These are phyloP conservation scores for Catharus ustulatus DNA, from an alignment of 2,797 vertebrate genomes.

Conservation along the genomic window DNA sequence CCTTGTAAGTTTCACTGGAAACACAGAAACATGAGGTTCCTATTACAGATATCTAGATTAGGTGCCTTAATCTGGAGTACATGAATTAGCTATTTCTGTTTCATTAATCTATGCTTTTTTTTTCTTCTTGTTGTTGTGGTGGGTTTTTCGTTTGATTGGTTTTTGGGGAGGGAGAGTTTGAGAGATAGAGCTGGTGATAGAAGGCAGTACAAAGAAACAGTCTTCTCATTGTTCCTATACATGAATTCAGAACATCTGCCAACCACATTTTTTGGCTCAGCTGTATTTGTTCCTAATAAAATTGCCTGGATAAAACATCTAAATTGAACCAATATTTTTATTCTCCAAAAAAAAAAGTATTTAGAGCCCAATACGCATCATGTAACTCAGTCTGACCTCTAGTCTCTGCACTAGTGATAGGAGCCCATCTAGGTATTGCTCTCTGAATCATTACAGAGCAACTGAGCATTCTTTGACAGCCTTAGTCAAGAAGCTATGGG, in stretches of 20 bases:
- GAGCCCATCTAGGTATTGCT: neutral
- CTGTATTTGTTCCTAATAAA: neutral
- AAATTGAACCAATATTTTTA: neutral
- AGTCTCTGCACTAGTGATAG: neutral
- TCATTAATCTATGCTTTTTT: neutral
- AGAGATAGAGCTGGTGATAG: neutral
- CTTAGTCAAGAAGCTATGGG: neutral
- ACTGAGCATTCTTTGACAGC: neutral
- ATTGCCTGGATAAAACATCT: neutral
- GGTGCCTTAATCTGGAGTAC: neutral
- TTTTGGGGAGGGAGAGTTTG: neutral
- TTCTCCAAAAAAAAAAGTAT: neutral
- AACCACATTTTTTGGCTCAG: neutral
- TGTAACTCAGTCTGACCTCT: neutral
- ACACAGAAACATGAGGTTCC: neutral
- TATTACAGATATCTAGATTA: neutral
- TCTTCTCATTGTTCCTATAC: neutral
- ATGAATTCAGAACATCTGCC: neutral
- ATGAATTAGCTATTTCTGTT: neutral
- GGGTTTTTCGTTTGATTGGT: too few relatives aligned
- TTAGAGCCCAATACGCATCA: neutral
- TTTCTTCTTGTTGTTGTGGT: neutral
- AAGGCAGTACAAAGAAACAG: neutral
- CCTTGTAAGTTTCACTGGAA: neutral
- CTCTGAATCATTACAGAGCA: neutral